A percentile compares a stretch with the other conserved stretches of the same genome.
These are phyloP conservation scores for Mya arenaria DNA, from an alignment of 1,140 invertebrate species.

Conservation along the genomic window DNA sequence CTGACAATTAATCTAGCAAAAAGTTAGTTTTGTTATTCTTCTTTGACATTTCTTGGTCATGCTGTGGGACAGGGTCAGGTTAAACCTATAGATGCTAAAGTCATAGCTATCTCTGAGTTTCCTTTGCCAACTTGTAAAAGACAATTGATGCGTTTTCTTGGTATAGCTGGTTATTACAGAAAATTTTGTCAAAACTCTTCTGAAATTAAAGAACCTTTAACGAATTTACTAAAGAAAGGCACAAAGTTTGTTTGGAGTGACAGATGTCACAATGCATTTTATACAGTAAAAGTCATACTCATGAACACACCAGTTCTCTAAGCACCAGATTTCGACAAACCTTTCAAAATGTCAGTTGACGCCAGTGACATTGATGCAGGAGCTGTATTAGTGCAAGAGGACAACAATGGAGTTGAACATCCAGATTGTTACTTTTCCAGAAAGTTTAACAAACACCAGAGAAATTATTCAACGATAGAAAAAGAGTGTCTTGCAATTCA, in stretches of 20 bases:
- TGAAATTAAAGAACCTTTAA: background rate
- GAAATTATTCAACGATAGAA: slow-evolving; percentile 51
- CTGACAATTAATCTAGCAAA: too few relatives aligned
- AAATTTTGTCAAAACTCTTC: background rate
- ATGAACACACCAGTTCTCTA: slow-evolving; percentile 59
- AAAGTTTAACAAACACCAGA: slow-evolving; percentile 45
- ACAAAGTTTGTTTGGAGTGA: slow-evolving; percentile 8
- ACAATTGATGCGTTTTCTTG: slow-evolving; percentile 26
- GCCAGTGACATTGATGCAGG: slow-evolving; percentile 47
- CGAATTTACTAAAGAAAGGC: background rate
- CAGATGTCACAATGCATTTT: background rate
- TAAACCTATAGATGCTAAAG: slow-evolving; percentile 11
- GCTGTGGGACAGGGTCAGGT: background rate
- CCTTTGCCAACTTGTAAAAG: slow-evolving; percentile 5
- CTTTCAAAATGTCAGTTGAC: slow-evolving; percentile 61
- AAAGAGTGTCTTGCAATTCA: slow-evolving; percentile 48
- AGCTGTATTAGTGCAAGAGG: slow-evolving; percentile 48
- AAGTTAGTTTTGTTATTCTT: too few relatives aligned
- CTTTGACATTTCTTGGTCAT: too few relatives aligned
- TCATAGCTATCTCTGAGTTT: background rate
- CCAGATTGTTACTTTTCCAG: slow-evolving; percentile 54
- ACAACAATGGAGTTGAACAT: slow-evolving; percentile 39
- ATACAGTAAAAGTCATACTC: too few relatives aligned
- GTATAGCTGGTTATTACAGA: slow-evolving; percentile 16
- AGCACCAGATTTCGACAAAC: slow-evolving; percentile 74